A percentile compares a stretch with the other conserved stretches of the same genome.
Conservation (phyloP, 2,797 vertebrate species). For the Tachyglossus aculeatus region DNA sequence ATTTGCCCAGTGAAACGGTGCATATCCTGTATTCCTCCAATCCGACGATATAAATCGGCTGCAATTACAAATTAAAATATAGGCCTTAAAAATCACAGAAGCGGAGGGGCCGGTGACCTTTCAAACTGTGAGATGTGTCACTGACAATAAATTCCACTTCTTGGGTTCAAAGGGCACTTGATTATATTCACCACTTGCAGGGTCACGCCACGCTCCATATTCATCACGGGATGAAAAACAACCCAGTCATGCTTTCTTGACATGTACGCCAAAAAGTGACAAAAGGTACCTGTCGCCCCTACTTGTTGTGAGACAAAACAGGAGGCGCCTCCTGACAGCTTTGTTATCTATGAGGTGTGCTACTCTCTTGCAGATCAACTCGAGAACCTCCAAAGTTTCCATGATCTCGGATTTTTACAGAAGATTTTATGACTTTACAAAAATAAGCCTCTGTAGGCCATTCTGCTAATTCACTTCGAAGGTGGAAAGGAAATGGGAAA, state of each 20-base stretch:
- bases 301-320: constrained; percentile 22
- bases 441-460: not conserved
- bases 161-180: constrained; percentile 14
- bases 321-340: constrained; percentile 1
- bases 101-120: not conserved
- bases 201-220: not conserved
- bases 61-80: constrained; percentile 14
- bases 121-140: constrained; percentile 18
- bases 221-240: constrained; percentile 6
- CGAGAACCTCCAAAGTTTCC: not conserved
- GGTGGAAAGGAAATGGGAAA: too few species aligned
- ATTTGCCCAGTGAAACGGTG: not conserved
- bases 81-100: not conserved
- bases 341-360: not conserved
- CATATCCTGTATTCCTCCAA: not conserved
- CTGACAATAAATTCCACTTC: constrained; percentile 16
- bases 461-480: not conserved
- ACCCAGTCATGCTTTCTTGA: not conserved
- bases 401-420: not conserved
- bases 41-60: constrained; percentile 14
- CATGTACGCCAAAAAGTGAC: constrained; percentile 16
- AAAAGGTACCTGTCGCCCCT: not conserved
- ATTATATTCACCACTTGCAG: constrained; percentile 6
- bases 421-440: not conserved
- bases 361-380: not conserved